phyloP scores from a whole-genome alignment of 2,888 invertebrate genomes.

The Psylliodes chrysocephalus region DNA sequence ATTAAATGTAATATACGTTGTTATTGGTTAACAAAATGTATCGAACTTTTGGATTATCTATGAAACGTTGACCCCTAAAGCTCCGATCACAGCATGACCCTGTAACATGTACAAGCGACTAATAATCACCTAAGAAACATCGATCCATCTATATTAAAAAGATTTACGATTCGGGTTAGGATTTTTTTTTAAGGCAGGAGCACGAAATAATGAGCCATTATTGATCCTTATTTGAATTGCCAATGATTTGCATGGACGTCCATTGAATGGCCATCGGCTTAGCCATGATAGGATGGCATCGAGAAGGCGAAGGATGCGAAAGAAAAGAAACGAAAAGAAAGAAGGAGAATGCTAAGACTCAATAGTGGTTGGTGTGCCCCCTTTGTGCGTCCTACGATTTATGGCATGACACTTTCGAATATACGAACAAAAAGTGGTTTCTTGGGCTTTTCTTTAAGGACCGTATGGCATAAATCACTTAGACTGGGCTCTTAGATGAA shows the following conservation, averaged over 20 bases:
- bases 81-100: too few relatives aligned
- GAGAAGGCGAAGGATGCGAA: slow-evolving; percentile 2
- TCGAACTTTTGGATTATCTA: too few relatives aligned
- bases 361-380: slow-evolving; percentile 51
- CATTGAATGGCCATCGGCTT: slow-evolving; percentile 33
- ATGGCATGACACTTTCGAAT: slow-evolving; percentile 65
- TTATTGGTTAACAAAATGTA: too few relatives aligned
- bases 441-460: slow-evolving; percentile 64
- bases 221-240: slow-evolving; percentile 32
- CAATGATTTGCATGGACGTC: slow-evolving; percentile 42
- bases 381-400: slow-evolving; percentile 61
- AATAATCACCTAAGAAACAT: too few relatives aligned
- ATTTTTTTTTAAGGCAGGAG: too few relatives aligned
- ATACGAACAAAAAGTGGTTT: slow-evolving; percentile 63
- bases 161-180: too few relatives aligned
- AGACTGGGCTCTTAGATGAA: slow-evolving; percentile 51
- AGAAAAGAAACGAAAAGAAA: too few relatives aligned
- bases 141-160: too few relatives aligned
- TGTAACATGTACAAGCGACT: too few relatives aligned
- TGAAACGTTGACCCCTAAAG: too few relatives aligned
- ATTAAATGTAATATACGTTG: too few relatives aligned
- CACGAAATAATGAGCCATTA: slow-evolving; percentile 24
- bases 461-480: slow-evolving; percentile 64
- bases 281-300: slow-evolving; percentile 37
- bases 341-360: slow-evolving; percentile 44